Evolutionary conservation across 2,888 invertebrate species (phyloP).

Genomic region (Andrena flavipes): DNA sequence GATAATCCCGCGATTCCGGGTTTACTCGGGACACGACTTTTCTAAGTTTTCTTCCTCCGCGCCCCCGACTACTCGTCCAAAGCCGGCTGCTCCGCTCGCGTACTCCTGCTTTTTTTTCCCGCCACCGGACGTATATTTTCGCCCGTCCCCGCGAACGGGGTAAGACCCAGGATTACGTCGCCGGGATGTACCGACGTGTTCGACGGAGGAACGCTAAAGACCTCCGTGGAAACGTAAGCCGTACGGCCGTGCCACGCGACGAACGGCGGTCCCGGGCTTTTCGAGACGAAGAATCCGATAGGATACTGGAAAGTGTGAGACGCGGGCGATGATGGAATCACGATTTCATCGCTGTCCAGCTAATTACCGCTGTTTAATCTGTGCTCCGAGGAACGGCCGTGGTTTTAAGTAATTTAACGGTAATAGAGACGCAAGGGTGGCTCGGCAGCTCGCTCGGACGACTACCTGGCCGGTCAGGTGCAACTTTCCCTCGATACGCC

Average conservation of each 20-base stretch:
- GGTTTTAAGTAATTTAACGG: slow-evolving; percentile 46
- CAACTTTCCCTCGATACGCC: slow-evolving; percentile 56
- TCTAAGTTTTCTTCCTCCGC: slow-evolving; percentile 81
- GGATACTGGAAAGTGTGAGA: background rate
- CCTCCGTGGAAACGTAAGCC: background rate
- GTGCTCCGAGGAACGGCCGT: background rate
- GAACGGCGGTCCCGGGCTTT: background rate
- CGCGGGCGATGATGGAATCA: background rate
- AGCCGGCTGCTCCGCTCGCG: slow-evolving; percentile 17
- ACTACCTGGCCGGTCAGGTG: slow-evolving; percentile 57
- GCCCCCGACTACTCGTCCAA: slow-evolving; percentile 21
- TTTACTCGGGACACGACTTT: slow-evolving; percentile 81
- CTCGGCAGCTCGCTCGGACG: background rate
- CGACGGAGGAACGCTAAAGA: slow-evolving; percentile 15
- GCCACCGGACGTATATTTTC: slow-evolving; percentile 17
- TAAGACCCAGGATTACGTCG: slow-evolving; percentile 38
- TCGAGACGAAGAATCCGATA: background rate
- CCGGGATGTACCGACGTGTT: slow-evolving; percentile 8
- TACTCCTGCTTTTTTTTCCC: slow-evolving; percentile 4
- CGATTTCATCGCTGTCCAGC: background rate
- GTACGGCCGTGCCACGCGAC: background rate
- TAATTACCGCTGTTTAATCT: slow-evolving; percentile 29
- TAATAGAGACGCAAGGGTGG: slow-evolving; percentile 48
- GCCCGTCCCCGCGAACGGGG: background rate
- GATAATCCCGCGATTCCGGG: slow-evolving; percentile 83